Percentiles rank a stretch among this genome's conserved stretches.
Conservation (phyloP, 1,140 invertebrate species). For the Stenopsyche tienmushanensis region DNA sequence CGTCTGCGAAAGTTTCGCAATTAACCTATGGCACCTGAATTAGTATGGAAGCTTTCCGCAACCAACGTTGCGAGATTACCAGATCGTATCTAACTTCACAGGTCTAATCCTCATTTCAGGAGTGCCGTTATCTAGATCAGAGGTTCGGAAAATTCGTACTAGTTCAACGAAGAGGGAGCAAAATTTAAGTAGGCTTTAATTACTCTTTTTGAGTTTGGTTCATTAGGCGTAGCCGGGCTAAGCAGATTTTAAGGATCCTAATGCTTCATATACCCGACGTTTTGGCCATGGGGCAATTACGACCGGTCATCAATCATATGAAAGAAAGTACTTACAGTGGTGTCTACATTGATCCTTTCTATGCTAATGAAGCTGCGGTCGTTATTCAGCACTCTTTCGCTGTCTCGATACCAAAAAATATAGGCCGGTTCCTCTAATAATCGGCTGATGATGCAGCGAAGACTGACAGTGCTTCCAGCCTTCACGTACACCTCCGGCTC, state of each 20-base stretch:
- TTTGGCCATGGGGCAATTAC: no score
- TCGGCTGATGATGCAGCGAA: constrained; percentile 68
- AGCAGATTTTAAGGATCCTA: no score
- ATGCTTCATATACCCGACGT: no score
- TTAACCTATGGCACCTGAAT: constrained; percentile 22
- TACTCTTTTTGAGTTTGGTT: no score
- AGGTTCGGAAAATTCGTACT: no score
- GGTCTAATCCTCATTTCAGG: background rate
- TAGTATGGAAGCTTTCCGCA: background rate
- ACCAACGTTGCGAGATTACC: background rate
- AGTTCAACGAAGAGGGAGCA: no score
- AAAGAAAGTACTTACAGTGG: constrained; percentile 13
- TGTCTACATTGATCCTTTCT: constrained; percentile 16
- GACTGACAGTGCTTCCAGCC: constrained; percentile 60
- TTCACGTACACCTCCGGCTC: constrained; percentile 70
- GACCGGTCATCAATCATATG: background rate
- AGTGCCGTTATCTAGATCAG: no score
- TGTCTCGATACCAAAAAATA: constrained; percentile 75
- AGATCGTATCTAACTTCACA: background rate
- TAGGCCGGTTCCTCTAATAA: constrained; percentile 71
- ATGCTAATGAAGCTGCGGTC: constrained; percentile 42
- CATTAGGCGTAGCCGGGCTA: no score
- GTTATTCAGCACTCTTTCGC: constrained; percentile 58
- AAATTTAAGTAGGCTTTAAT: no score
- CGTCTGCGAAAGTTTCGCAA: constrained; percentile 23